Evolutionary conservation across 2,113 vertebrate species (phyloP), one percentile per base, ranked within the genome.

Genomic region (Coptodon bakossiorum): DNA sequence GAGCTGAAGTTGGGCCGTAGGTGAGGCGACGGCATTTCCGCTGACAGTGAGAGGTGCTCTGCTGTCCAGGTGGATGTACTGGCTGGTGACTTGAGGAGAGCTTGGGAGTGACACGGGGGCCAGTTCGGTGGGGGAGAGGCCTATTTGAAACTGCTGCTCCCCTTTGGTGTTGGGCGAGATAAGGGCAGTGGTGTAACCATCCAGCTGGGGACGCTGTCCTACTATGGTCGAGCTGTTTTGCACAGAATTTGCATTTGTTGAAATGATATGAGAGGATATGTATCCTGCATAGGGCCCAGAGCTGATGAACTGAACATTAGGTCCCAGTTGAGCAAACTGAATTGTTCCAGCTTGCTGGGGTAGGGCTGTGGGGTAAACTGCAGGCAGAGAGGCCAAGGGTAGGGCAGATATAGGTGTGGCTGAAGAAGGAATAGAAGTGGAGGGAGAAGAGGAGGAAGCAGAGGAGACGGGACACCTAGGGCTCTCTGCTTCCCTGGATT

Each of bases 281-380:
- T 99, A 99, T 84, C 98, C 97, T 6, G 98, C 95, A 29, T 99
- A 99, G 43, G 98, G 98, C 81, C 98, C 98, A 22, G 97, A 97
- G 92, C 98, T 98, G 4, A 99, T 98, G 29, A 99, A 98, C 97
- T 99, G 99, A 93, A 99, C 97, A 48, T 98, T 98, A 89, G 97
- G 98, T 27, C 98, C 98, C 86, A 99, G 95, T 93, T 98, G 98
- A 0, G 98, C 96, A 38, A 98, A 98, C 96, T 99, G 98, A 89
- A 98, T 96, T 0, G 98, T 97, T 12, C 98, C 97, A 85, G 98
- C 96, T 59, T 98, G 97, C 94, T 97, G 98, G 29, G 98, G 96
- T 81, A 97, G 95, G 80, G 96, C 94, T 2, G 98, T 95, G 3
- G 98, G 97, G 94, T 98, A 98, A 78, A 97, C 96, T 0, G 98